Evolutionary conservation across 2,888 invertebrate genomes (phyloP).

Genomic region (Mactromeris polynyma): DNA sequence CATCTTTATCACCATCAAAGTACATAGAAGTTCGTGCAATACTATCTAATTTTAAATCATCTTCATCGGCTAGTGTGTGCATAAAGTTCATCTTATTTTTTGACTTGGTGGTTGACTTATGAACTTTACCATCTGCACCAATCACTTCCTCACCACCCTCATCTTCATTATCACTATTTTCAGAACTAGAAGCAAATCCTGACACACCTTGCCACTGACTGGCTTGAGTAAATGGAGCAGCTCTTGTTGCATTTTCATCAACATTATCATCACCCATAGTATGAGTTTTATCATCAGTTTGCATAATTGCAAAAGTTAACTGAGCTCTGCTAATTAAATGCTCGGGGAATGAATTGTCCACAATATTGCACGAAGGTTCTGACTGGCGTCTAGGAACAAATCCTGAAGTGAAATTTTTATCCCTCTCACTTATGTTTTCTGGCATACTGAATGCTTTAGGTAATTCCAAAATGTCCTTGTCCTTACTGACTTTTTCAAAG

Average conservation of each 20-base stretch:
- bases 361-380: slow-evolving; percentile 74
- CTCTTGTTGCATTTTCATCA: slow-evolving; percentile 86
- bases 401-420: slow-evolving; percentile 42
- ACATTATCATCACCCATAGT: slow-evolving; percentile 81
- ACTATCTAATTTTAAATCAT: slow-evolving; percentile 80
- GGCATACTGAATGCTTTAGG: slow-evolving; percentile 72
- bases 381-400: slow-evolving; percentile 66
- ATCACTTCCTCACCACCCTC: slow-evolving; percentile 74
- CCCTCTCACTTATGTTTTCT: slow-evolving; percentile 67
- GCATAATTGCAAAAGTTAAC: slow-evolving; percentile 82
- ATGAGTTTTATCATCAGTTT: slow-evolving; percentile 83
- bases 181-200: slow-evolving; percentile 97
- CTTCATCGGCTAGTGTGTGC: slow-evolving; percentile 82
- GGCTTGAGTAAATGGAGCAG: slow-evolving; percentile 92
- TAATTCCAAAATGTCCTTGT: slow-evolving; percentile 55
- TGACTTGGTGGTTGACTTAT: slow-evolving; percentile 73
- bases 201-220: slow-evolving; percentile 96
- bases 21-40: slow-evolving; percentile 79
- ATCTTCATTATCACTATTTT: slow-evolving; percentile 87
- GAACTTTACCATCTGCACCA: slow-evolving; percentile 75
- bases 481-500: slow-evolving; percentile 62
- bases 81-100: slow-evolving; percentile 71
- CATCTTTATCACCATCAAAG: slow-evolving; percentile 77
- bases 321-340: slow-evolving; percentile 79
- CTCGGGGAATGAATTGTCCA: slow-evolving; percentile 71